A percentile compares a stretch with the other conserved stretches of the same genome.
Conservation (phyloP, 2,113 vertebrate species). For the Gila orcuttii region DNA sequence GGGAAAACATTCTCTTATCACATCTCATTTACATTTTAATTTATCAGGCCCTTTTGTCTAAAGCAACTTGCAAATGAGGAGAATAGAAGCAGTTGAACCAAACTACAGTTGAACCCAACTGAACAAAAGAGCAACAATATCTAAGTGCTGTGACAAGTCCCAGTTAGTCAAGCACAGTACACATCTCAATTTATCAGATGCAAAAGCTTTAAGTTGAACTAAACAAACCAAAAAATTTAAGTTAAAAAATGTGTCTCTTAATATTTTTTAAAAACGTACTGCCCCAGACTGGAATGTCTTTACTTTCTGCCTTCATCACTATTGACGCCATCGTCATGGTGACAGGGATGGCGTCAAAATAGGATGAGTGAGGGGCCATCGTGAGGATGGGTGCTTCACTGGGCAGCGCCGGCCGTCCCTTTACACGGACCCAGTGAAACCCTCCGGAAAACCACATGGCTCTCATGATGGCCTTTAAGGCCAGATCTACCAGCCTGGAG, state of each 20-base stretch:
- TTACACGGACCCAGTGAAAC: constrained; percentile 91
- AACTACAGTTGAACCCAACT: too few species aligned
- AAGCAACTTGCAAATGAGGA: too few species aligned
- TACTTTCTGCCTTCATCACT: constrained; percentile 92
- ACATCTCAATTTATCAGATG: background rate
- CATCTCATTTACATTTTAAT: background rate
- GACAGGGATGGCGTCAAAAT: constrained; percentile 95
- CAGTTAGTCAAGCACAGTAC: too few species aligned
- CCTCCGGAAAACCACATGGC: constrained; percentile 96
- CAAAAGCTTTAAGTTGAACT: background rate
- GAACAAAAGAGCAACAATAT: too few species aligned
- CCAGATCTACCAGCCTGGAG: constrained; percentile 82
- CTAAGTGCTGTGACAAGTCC: too few species aligned
- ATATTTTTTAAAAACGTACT: constrained; percentile 82
- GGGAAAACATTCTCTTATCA: background rate
- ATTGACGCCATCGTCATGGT: constrained; percentile 96
- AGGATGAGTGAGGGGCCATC: constrained; percentile 91
- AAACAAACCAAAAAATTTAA: background rate
- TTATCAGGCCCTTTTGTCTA: background rate
- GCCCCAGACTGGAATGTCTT: constrained; percentile 94
- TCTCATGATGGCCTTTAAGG: constrained; percentile 88
- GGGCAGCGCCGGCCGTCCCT: constrained; percentile 82
- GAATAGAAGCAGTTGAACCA: too few species aligned
- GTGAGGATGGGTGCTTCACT: constrained; percentile 88
- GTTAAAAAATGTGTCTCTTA: background rate